A percentile compares a stretch with the other conserved stretches of the same genome.
phyloP scores from a whole-genome alignment of 64 coral and sea anemone genomes.

The Cladopsammia gracilis region DNA sequence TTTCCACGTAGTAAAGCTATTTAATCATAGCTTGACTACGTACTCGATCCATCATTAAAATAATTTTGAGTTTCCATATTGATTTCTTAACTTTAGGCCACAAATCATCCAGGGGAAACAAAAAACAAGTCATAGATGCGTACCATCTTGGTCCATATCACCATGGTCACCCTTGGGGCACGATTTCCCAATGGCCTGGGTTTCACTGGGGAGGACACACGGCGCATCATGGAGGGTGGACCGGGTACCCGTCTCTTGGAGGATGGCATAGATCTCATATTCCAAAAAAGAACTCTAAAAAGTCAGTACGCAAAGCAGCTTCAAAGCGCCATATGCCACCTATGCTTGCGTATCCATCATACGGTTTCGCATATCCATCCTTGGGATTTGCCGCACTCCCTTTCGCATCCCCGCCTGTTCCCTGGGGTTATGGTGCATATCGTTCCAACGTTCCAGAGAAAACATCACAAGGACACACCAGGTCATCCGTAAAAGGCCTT shows the following conservation, averaged over 20 bases:
- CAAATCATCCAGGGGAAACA: conserved; percentile 35
- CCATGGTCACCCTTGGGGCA: conserved; percentile 86
- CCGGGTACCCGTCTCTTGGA: conserved; percentile 76
- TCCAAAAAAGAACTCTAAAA: conserved; percentile 52
- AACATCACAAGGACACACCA: conserved; percentile 10
- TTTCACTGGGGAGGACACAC: background rate
- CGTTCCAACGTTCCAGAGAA: background rate
- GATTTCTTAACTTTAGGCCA: background rate
- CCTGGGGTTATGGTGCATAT: conserved; percentile 1
- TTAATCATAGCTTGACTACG: no score
- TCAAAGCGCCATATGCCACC: background rate
- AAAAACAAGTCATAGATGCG: conserved; percentile 93
- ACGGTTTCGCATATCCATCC: conserved; percentile 12
- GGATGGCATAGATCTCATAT: conserved; percentile 75
- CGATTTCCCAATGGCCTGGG: conserved; percentile 76
- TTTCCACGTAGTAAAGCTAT: no score
- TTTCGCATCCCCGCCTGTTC: background rate
- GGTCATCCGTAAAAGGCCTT: conserved; percentile 24
- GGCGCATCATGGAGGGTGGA: conserved; percentile 75
- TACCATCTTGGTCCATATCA: conserved; percentile 82
- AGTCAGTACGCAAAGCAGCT: background rate
- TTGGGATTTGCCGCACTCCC: conserved; percentile 28
- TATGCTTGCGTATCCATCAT: background rate
- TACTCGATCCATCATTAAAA: background rate
- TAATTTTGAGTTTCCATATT: background rate